These are phyloP conservation scores for Nannoperca australis DNA, from an alignment of 2,797 vertebrate genomes.

Conservation along the genomic window DNA sequence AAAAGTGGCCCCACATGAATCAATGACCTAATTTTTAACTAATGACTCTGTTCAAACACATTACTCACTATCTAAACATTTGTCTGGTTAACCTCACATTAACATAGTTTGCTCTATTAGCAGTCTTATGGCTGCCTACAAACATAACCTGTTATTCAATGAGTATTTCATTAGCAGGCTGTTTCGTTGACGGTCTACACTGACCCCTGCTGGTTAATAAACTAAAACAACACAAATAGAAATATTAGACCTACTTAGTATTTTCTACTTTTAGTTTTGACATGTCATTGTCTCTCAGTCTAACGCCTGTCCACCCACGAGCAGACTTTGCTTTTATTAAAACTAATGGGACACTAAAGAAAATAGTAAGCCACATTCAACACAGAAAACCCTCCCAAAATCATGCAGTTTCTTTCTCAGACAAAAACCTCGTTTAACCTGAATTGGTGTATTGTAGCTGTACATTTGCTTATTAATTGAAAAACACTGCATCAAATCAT, in stretches of 20 bases:
- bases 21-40: slow-evolving; percentile 33
- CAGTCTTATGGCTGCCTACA: neutral
- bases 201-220: slow-evolving; percentile 66
- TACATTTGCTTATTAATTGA: neutral
- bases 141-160: neutral
- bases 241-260: neutral
- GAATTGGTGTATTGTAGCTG: neutral
- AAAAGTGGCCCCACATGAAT: slow-evolving; percentile 16
- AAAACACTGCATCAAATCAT: neutral
- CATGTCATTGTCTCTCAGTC: neutral
- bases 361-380: neutral
- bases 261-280: neutral
- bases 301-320: neutral
- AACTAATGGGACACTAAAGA: neutral
- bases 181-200: slow-evolving; percentile 15
- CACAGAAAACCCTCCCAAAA: neutral
- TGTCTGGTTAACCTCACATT: slow-evolving; percentile 46
- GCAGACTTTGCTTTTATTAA: neutral
- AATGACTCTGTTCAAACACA: slow-evolving; percentile 36
- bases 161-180: too few species aligned
- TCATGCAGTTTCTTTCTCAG: neutral
- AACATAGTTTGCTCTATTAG: slow-evolving; percentile 17
- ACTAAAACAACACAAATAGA: neutral
- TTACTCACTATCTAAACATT: slow-evolving; percentile 35
- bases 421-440: neutral